These are phyloP conservation scores for Calliphora vicina DNA, from an alignment of 1,140 invertebrate genomes.

Conservation along the genomic window DNA sequence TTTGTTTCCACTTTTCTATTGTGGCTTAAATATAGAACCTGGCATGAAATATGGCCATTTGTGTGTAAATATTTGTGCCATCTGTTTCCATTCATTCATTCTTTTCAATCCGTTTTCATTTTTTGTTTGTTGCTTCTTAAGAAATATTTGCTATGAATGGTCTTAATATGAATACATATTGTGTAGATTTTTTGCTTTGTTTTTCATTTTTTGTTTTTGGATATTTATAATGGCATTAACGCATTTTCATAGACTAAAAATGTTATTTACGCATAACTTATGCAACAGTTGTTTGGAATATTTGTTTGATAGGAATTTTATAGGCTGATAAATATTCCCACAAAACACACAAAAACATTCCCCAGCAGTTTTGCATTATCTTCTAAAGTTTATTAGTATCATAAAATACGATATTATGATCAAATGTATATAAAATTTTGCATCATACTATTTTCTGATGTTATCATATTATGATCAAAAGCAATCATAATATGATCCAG, in stretches of 20 bases:
- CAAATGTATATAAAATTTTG: too few species aligned
- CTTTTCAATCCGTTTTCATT: neutral
- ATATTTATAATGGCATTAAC: constrained; percentile 34
- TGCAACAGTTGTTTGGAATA: constrained; percentile 29
- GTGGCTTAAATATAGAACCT: neutral
- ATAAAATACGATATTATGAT: too few species aligned
- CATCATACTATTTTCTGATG: too few species aligned
- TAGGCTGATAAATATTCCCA: neutral
- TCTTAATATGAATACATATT: constrained; percentile 9
- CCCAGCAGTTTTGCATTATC: too few species aligned
- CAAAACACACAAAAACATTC: too few species aligned
- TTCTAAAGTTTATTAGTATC: too few species aligned
- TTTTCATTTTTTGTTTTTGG: neutral
- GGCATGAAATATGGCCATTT: neutral
- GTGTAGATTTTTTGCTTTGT: neutral
- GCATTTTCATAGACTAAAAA: constrained; percentile 29
- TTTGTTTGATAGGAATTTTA: neutral
- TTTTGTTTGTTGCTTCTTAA: neutral
- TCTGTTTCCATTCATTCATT: constrained; percentile 9
- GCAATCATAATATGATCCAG: too few species aligned
- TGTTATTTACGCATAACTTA: constrained; percentile 31
- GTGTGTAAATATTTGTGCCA: neutral
- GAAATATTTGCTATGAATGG: neutral
- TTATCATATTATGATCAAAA: too few species aligned
- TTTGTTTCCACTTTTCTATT: too few species aligned